phyloP scores from a whole-genome alignment of 2,888 invertebrate genomes.

The Amphipyra berbera region DNA sequence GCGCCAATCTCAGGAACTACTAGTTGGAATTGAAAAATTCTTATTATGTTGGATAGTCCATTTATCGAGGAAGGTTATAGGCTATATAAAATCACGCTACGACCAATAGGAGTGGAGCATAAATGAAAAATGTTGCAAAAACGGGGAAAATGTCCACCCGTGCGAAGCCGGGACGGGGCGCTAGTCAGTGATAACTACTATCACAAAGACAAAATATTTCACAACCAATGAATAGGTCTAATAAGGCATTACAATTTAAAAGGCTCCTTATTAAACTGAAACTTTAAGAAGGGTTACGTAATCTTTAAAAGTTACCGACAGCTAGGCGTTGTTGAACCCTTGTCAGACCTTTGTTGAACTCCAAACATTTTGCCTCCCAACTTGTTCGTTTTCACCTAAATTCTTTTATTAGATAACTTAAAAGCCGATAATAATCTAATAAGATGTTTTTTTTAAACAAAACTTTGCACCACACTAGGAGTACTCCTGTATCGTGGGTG shows the following conservation, averaged over 20 bases:
- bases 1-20: too few species aligned
- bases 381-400: slow-evolving; percentile 64
- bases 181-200: too few species aligned
- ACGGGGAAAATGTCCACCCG: too few species aligned
- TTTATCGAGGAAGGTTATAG: too few species aligned
- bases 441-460: neutral
- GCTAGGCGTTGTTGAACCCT: slow-evolving; percentile 71
- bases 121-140: too few species aligned
- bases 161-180: too few species aligned
- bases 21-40: too few species aligned
- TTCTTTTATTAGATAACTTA: slow-evolving; percentile 59
- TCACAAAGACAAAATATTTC: too few species aligned
- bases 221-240: neutral
- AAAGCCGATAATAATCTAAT: slow-evolving; percentile 42
- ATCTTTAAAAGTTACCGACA: slow-evolving; percentile 73
- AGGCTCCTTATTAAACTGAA: slow-evolving; percentile 45
- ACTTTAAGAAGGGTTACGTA: slow-evolving; percentile 64
- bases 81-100: too few species aligned
- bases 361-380: slow-evolving; percentile 66
- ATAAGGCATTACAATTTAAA: slow-evolving; percentile 43
- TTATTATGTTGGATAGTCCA: too few species aligned
- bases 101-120: too few species aligned
- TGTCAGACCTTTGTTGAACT: slow-evolving; percentile 75
- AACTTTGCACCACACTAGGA: neutral
- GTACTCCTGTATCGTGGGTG: too few species aligned